Evolutionary conservation across 2,888 invertebrate genomes (phyloP).

Genomic region (Polymixis lichenea): DNA sequence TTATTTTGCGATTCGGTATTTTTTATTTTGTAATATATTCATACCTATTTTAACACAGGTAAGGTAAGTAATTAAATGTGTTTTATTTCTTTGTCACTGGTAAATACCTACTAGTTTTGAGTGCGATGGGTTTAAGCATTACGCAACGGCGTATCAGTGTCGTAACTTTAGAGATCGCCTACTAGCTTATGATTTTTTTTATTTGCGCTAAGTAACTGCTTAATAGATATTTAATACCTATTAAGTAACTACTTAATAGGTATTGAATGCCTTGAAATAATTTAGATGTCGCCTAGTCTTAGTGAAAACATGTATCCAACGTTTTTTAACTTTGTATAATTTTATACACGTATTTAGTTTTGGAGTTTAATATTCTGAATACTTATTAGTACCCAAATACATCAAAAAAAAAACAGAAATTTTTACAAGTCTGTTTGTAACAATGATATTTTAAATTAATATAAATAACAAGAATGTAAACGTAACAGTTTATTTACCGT

Average conservation of each 20-base stretch:
- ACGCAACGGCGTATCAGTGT: neutral
- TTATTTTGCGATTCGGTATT: neutral
- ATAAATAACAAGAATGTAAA: neutral
- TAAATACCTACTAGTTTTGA: no score
- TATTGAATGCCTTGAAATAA: no score
- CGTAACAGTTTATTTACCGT: neutral
- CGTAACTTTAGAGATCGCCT: neutral
- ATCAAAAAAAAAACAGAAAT: neutral
- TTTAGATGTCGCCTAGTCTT: no score
- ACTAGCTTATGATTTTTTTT: neutral
- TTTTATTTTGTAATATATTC: no score
- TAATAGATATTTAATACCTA: no score
- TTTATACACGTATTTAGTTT: neutral
- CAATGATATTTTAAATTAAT: slow-evolving; percentile 6
- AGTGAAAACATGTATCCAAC: no score
- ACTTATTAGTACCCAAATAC: neutral
- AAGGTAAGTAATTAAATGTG: no score
- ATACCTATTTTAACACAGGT: neutral
- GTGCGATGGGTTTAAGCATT: no score
- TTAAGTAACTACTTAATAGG: no score
- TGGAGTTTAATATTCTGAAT: neutral
- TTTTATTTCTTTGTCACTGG: no score
- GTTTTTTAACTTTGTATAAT: no score
- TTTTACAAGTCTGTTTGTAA: neutral
- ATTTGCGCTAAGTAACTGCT: neutral